A percentile compares a stretch with the other conserved stretches of the same genome.
Evolutionary conservation across 2,888 invertebrate species (phyloP).

Genomic region (Chymomyza procnemis): DNA sequence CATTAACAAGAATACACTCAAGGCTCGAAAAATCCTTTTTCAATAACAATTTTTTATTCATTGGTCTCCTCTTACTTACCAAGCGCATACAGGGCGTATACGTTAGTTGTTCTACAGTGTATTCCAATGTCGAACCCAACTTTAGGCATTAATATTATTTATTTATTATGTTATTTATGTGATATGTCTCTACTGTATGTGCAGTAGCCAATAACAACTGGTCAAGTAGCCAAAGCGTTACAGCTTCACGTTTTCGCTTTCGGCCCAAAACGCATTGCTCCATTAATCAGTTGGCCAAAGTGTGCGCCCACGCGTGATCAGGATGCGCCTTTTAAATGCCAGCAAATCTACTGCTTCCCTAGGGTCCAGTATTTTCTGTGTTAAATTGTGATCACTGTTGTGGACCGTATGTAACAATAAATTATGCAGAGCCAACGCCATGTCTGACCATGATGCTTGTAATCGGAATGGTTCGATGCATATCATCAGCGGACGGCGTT

Average conservation of each 20-base stretch:
- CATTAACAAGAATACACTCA: too few relatives aligned
- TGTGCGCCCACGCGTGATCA: conserved; percentile 50
- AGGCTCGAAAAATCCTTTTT: too few relatives aligned
- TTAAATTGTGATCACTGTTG: not conserved
- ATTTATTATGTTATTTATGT: not conserved
- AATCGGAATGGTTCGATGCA: conserved; percentile 35
- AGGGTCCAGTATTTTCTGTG: conserved; percentile 40
- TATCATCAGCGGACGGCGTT: conserved; percentile 52
- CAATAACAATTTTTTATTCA: too few relatives aligned
- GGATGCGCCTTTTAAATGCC: conserved; percentile 25
- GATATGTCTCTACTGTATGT: conserved; percentile 14
- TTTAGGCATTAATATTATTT: conserved; percentile 48
- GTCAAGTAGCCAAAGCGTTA: conserved; percentile 25
- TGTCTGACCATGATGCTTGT: conserved; percentile 7
- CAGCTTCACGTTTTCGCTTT: conserved; percentile 69
- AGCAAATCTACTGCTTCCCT: conserved; percentile 34
- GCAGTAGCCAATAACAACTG: conserved; percentile 38
- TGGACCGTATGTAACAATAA: conserved; percentile 28
- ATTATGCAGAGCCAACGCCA: conserved; percentile 31
- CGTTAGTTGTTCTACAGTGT: too few relatives aligned
- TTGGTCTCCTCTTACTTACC: too few relatives aligned
- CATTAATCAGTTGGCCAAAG: conserved; percentile 51
- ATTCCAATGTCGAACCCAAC: too few relatives aligned
- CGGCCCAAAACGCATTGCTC: conserved; percentile 50
- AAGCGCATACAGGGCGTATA: too few relatives aligned